Evolutionary conservation across 2,888 invertebrate genomes (phyloP), one percentile per base, ranked within the genome.

Genomic region (Diaperis boleti): DNA sequence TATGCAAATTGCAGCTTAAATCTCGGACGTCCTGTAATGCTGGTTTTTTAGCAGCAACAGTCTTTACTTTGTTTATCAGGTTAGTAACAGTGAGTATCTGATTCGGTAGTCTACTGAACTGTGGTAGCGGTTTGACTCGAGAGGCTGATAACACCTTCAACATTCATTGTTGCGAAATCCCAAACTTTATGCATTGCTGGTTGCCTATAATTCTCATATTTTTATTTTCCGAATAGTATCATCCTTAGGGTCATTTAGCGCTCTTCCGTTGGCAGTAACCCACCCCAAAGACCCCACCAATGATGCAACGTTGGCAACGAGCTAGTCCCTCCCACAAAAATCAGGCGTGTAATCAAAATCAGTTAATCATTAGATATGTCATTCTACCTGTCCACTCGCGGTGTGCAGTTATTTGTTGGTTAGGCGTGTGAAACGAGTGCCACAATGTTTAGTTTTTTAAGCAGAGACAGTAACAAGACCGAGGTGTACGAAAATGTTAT

Each of bases 401-500:
- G 33, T 60, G 55, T 56, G 50, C 31, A 41, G 59, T 64, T 59
- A 63, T 59, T 64, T 59, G 44, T 64, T 56, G 60, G 60, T 59
- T 59, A 47, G 42, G 31, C 39, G 59, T 52, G 59, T 14, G 47
- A 59, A 41, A 10, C 22, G 26, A 26, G 55, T 67, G 61, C 56
- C 63, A 88, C 82, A 79, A 95, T 95, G 95, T 94, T 95, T 82
- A 93, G 92, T 84, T 95, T 93, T 90, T 82, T 95, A 72, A 90
- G 85, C 76, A 90, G 88, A 75, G 92, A 93, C 80, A 85, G 84
- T 71, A 86, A 86, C 76, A 92, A 90, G 84, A 85, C 90, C 66
- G 92, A 93, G 79, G 87, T 91, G 75, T 92, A 92, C 77, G 93
- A 94, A 78, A 95, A 89, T 86, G 98, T 98, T 63, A 89, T 95